Percentiles rank a stretch among this genome's conserved stretches.
These are phyloP conservation scores for Acinonyx jubatus DNA, from an alignment of 2,113 vertebrate species.

Conservation along the genomic window DNA sequence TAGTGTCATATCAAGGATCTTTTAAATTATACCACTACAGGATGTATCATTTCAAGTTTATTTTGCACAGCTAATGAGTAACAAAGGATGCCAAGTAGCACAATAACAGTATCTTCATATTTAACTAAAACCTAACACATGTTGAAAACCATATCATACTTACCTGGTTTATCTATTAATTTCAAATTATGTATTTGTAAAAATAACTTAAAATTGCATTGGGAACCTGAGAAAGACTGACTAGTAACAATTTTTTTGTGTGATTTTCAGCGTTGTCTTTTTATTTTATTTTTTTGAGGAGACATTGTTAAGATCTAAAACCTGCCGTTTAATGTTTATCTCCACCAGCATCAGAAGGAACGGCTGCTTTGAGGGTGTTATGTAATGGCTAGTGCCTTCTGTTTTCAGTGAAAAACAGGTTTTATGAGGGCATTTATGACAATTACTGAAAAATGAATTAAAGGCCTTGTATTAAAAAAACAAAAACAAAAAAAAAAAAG, in stretches of 20 bases:
- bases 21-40: constrained; percentile 81
- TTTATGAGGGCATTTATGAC: constrained; percentile 73
- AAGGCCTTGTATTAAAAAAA: constrained; percentile 64
- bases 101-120: constrained; percentile 47
- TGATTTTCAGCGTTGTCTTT: constrained; percentile 41
- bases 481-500: too few species aligned
- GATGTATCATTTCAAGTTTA: constrained; percentile 77
- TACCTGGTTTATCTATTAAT: constrained; percentile 69
- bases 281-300: constrained; percentile 7
- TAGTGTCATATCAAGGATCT: constrained; percentile 77
- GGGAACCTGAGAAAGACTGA: constrained; percentile 61
- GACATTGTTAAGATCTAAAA: constrained; percentile 60
- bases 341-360: constrained; percentile 74
- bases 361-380: constrained; percentile 64
- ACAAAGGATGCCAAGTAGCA: constrained; percentile 51
- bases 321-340: constrained; percentile 61
- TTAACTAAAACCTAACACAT: constrained; percentile 77
- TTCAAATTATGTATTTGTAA: constrained; percentile 84
- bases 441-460: constrained; percentile 74
- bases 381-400: constrained; percentile 73
- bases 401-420: constrained; percentile 58
- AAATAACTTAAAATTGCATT: constrained; percentile 63
- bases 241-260: constrained; percentile 41
- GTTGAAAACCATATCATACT: constrained; percentile 51
- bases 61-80: constrained; percentile 78